These are phyloP conservation scores for Sceloporus tristichus DNA, from an alignment of 2,113 vertebrate genomes.

Conservation along the genomic window DNA sequence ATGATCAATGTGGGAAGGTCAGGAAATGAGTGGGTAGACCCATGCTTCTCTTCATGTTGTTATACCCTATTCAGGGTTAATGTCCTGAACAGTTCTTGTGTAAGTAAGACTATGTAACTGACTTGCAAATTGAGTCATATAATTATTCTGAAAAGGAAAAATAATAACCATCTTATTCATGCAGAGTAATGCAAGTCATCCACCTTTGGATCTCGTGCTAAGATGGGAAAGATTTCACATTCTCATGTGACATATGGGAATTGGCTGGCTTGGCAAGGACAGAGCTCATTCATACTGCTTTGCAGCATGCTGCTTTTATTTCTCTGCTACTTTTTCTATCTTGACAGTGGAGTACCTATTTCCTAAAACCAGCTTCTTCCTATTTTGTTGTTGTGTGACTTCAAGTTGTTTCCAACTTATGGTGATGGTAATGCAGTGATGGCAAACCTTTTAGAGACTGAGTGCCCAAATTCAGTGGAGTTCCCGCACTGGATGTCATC, in stretches of 20 bases:
- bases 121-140: not conserved
- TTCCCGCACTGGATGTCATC: too few species aligned
- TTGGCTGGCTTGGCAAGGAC: not conserved
- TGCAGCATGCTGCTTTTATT: not conserved
- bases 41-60: too few species aligned
- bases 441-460: too few species aligned
- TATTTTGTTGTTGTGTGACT: not conserved
- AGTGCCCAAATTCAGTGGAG: too few species aligned
- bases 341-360: not conserved
- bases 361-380: constrained; percentile 7
- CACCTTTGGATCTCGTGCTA: constrained; percentile 12
- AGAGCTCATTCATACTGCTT: not conserved
- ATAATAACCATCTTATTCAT: not conserved
- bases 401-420: too few species aligned
- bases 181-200: not conserved
- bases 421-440: too few species aligned
- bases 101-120: not conserved
- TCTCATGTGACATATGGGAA: not conserved
- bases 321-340: not conserved
- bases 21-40: too few species aligned
- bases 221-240: not conserved
- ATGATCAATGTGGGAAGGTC: too few species aligned
- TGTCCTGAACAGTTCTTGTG: not conserved
- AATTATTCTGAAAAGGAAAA: constrained; percentile 1
- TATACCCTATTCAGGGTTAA: not conserved